Conservation (phyloP, 2,888 invertebrate species). For the Danaus chrysippus region DNA sequence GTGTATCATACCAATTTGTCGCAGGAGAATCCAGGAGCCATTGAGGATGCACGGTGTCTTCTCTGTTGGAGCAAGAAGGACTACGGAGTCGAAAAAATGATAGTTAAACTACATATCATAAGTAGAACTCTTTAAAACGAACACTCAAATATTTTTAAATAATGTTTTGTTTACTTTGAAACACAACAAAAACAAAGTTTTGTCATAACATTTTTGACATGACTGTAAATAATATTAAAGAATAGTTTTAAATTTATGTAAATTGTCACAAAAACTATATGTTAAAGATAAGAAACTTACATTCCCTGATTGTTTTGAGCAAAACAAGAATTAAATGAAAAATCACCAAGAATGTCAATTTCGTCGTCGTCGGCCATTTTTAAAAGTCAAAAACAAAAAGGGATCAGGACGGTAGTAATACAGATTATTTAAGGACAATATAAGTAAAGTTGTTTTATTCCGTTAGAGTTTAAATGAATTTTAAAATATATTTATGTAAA, state of each 20-base stretch:
- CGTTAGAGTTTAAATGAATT: background rate
- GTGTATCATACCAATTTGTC: conserved; percentile 80
- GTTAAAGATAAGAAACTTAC: conserved; percentile 54
- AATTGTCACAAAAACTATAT: background rate
- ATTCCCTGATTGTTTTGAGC: conserved; percentile 79
- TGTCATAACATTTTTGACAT: background rate
- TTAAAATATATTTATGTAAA: background rate
- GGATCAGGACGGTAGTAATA: background rate
- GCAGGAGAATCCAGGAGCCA: conserved; percentile 82
- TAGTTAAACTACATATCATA: background rate
- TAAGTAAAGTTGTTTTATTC: background rate
- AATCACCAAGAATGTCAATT: conserved; percentile 86
- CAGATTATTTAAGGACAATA: background rate
- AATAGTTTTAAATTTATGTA: background rate
- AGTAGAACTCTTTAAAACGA: no score
- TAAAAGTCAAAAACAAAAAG: background rate
- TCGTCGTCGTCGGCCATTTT: conserved; percentile 85
- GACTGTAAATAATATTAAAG: background rate
- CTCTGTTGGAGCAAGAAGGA: conserved; percentile 76
- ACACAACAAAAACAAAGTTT: conserved; percentile 12
- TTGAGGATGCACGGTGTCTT: conserved; percentile 81
- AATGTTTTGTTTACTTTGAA: conserved; percentile 3
- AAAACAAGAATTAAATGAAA: conserved; percentile 82
- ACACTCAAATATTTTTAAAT: no score
- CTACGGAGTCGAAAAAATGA: conserved; percentile 37